Base-by-base conservation (phyloP, 2,888 invertebrate genomes). In the Eilema griseolum region DNA sequence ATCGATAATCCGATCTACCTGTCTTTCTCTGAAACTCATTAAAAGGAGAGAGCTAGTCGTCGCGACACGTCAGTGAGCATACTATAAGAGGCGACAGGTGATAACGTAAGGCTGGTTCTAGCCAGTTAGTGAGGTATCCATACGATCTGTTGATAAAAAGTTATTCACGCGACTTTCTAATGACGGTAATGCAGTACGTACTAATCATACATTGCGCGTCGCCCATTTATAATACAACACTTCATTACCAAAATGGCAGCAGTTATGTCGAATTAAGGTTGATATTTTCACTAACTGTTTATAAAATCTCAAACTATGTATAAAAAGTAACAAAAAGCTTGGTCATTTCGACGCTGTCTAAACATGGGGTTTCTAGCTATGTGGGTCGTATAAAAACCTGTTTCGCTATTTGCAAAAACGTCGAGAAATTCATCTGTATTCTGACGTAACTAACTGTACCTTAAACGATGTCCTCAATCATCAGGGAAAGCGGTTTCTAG, bases 121-220 rank as follows among this genome's bases (percentile, higher is more conserved):
- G 79, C 77, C 79, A 77, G 77, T 73, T 79, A 80, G 67, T 73
- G 76, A 75, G 76, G 78, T 74, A 84, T 77, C 74, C 75, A 77
- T 82, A 76, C 78, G 78, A 82, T 87, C 84, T 84, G 78, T 78
- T 78, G 84, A 87, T 89, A 91, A 92, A n/a, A 92, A 91, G 83
- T 84, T 79, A 87, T 85, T 80, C 79, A 83, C 77, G 82, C 88
- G 77, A 89, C 93, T 94, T 94, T 94, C 94, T 93, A 93, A 76
- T 75, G 79, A 80, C 87, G n/a, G n/a, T n/a, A n/a, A n/a, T n/a
- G n/a, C n/a, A n/a, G n/a, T n/a, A n/a, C n/a, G n/a, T n/a, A 88
- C 67, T 70, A 74, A 75, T 69, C 67, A 37, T 75, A 76, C 71
- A 7, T 46, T 28, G n/a, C 14, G n/a, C 52, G 72, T 80, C 76